Evolutionary conservation across 2,113 vertebrate species (phyloP).

Genomic region (Vombatus ursinus): DNA sequence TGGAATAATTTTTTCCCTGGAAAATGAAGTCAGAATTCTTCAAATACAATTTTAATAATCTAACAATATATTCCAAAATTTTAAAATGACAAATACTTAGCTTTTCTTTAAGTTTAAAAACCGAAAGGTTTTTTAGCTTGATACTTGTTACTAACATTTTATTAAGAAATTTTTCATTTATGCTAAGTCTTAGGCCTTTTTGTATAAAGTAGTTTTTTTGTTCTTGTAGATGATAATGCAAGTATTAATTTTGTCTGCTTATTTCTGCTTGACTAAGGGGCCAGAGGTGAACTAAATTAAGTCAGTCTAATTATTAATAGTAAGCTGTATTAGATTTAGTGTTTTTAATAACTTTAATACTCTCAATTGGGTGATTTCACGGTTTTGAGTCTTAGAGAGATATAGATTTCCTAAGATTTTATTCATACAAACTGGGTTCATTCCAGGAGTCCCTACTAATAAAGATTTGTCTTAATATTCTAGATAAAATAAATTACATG

Average conservation of each 20-base stretch:
- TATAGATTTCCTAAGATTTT: background rate
- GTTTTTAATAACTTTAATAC: conserved; percentile 40
- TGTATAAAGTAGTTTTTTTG: conserved; percentile 44
- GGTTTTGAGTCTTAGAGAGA: conserved; percentile 3
- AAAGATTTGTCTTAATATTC: background rate
- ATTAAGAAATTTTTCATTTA: conserved; percentile 24
- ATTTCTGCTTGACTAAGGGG: conserved; percentile 25
- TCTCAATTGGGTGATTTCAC: background rate
- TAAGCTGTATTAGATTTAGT: conserved; percentile 44
- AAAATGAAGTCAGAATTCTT: background rate
- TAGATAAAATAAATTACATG: background rate
- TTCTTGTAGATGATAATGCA: conserved; percentile 28
- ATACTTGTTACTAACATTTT: background rate
- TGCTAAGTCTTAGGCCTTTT: conserved; percentile 12
- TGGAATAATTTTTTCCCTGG: background rate
- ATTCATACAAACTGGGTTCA: background rate
- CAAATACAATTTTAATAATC: background rate
- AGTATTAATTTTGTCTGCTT: conserved; percentile 17
- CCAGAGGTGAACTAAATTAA: conserved; percentile 46
- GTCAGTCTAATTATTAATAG: conserved; percentile 44
- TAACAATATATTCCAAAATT: background rate
- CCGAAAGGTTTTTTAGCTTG: background rate
- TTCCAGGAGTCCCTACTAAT: background rate
- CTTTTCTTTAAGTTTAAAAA: background rate
- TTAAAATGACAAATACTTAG: background rate